A percentile compares a stretch with the other conserved stretches of the same genome.
Evolutionary conservation across 2,113 vertebrate species (phyloP).

Genomic region (Nothoprocta pentlandii): DNA sequence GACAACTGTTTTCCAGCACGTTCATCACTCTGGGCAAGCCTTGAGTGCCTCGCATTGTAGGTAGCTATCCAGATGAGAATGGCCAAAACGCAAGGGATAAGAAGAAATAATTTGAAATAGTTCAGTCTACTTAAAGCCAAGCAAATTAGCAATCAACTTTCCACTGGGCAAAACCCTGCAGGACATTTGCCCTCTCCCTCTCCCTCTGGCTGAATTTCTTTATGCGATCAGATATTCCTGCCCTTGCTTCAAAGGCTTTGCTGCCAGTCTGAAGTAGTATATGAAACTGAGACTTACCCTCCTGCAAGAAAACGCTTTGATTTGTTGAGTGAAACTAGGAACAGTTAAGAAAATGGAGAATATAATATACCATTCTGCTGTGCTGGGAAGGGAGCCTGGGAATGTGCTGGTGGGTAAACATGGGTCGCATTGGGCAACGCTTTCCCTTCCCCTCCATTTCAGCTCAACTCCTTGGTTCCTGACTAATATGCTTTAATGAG

Average conservation of each 20-base stretch:
- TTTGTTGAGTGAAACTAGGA: slow-evolving; percentile 31
- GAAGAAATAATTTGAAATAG: background rate
- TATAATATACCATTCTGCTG: slow-evolving; percentile 3
- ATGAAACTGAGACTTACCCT: background rate
- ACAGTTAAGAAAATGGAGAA: background rate
- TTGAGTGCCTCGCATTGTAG: background rate
- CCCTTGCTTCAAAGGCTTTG: background rate
- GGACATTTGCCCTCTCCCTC: background rate
- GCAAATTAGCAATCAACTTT: background rate
- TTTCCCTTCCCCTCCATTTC: slow-evolving; percentile 25
- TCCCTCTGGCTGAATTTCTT: background rate
- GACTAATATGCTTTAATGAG: accelerated
- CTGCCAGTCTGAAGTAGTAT: slow-evolving; percentile 28
- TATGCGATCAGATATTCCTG: background rate
- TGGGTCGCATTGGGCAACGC: background rate
- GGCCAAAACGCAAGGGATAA: background rate
- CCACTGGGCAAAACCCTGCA: background rate
- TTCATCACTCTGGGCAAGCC: background rate
- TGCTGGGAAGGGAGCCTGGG: background rate
- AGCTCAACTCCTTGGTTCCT: background rate
- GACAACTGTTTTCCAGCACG: background rate
- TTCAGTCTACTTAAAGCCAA: background rate
- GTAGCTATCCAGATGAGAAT: background rate
- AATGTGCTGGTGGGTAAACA: slow-evolving; percentile 21
- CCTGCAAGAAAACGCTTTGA: slow-evolving; percentile 36